A percentile compares a stretch with the other conserved stretches of the same genome.
phyloP scores from a whole-genome alignment of 2,888 invertebrate genomes.

The Thecocarcelia acutangulata region DNA sequence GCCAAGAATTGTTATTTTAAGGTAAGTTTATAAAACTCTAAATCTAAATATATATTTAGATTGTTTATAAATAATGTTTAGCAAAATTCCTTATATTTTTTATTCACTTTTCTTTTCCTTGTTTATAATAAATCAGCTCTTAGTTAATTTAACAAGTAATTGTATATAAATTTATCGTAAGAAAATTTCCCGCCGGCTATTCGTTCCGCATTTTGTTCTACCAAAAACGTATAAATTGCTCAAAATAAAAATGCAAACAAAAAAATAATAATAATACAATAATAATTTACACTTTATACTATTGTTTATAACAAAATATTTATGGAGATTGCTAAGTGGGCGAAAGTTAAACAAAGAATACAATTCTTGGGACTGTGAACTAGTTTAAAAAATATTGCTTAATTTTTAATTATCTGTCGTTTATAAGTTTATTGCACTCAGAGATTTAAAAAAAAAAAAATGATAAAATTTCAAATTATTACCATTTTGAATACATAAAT shows the following conservation, averaged over 20 bases:
- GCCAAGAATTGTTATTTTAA: too few species aligned
- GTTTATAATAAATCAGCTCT: conserved; percentile 66
- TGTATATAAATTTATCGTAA: conserved; percentile 30
- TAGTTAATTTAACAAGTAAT: conserved; percentile 62
- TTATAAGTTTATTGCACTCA: too few species aligned
- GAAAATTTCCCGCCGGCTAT: conserved; percentile 3
- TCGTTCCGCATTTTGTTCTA: conserved; percentile 14
- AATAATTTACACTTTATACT: conserved; percentile 24
- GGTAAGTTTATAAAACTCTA: too few species aligned
- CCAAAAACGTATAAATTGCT: neutral
- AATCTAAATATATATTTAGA: neutral
- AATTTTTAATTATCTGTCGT: too few species aligned
- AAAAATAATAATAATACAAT: conserved; percentile 9
- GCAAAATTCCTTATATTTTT: neutral
- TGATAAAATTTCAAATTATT: too few species aligned
- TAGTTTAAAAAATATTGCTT: too few species aligned
- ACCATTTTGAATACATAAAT: too few species aligned
- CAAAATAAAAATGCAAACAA: neutral
- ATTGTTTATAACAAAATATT: conserved; percentile 6
- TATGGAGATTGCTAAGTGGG: too few species aligned
- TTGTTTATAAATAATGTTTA: neutral
- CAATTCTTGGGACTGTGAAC: too few species aligned
- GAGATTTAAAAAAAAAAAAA: too few species aligned
- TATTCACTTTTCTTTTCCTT: conserved; percentile 10
- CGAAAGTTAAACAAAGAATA: too few species aligned